Evolutionary conservation across 2,888 invertebrate genomes (phyloP).

Genomic region (Lasioglossum figueresi): DNA sequence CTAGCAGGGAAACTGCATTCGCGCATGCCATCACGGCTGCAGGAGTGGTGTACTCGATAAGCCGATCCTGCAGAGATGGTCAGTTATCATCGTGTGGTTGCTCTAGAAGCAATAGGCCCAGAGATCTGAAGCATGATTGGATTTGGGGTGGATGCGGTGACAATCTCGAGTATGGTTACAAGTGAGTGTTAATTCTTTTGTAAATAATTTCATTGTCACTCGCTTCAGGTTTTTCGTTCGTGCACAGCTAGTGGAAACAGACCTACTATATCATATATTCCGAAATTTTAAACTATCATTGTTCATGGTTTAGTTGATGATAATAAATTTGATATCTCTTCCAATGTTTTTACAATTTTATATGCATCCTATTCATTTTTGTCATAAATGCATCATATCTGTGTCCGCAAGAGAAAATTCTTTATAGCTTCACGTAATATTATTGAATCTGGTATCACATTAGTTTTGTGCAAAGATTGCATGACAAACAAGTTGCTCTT

Average conservation of each 20-base stretch:
- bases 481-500: neutral
- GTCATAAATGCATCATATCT: constrained; percentile 80
- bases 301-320: neutral
- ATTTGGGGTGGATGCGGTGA: constrained; percentile 99
- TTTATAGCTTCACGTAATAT: constrained; percentile 57
- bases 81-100: constrained; percentile 96
- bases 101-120: constrained; percentile 92
- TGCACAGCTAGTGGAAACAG: neutral
- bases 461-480: neutral
- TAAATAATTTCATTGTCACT: neutral
- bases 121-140: constrained; percentile 95
- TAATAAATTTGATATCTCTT: neutral
- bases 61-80: constrained; percentile 96
- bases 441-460: neutral
- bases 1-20: constrained; percentile 95
- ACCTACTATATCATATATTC: neutral
- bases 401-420: constrained; percentile 85
- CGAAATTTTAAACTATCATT: neutral
- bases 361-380: neutral
- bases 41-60: constrained; percentile 94
- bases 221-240: neutral
- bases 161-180: constrained; percentile 97
- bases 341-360: neutral
- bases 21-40: constrained; percentile 96
- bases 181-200: constrained; percentile 86